Percentiles rank a stretch among this genome's conserved stretches.
These are phyloP conservation scores for Synodontis membranacea DNA, from an alignment of 2,113 vertebrate species.

Conservation along the genomic window DNA sequence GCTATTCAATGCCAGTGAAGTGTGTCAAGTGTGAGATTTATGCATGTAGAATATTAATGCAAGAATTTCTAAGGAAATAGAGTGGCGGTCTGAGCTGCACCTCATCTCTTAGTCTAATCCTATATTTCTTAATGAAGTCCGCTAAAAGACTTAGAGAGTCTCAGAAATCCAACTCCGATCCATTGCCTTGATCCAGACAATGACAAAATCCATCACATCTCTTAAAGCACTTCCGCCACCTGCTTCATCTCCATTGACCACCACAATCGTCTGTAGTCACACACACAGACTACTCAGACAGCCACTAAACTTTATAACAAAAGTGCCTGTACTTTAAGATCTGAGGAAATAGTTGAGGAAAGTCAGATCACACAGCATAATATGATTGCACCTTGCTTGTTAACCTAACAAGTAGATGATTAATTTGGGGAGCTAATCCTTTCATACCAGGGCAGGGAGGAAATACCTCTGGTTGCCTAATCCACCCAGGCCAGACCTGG, in stretches of 20 bases:
- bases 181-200: conserved; percentile 48
- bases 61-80: conserved; percentile 18
- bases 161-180: conserved; percentile 47
- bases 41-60: conserved; percentile 48
- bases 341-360: conserved; percentile 29
- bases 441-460: conserved; percentile 63
- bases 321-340: conserved; percentile 33
- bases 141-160: conserved; percentile 41
- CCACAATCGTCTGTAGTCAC: conserved; percentile 19
- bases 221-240: conserved; percentile 44
- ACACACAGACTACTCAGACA: conserved; percentile 27
- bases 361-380: conserved; percentile 54
- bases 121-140: conserved; percentile 49
- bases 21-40: conserved; percentile 17
- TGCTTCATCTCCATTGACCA: conserved; percentile 25
- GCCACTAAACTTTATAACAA: conserved; percentile 37
- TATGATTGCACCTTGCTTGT: conserved; percentile 68
- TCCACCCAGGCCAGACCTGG: conserved; percentile 43
- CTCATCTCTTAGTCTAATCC: conserved; percentile 39
- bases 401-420: conserved; percentile 76
- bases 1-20: conserved; percentile 24
- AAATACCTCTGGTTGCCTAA: conserved; percentile 60
- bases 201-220: conserved; percentile 42
- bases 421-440: conserved; percentile 74
- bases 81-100: conserved; percentile 29